Base-by-base conservation (phyloP, 2,797 vertebrate species). In the Tangara arthus region DNA sequence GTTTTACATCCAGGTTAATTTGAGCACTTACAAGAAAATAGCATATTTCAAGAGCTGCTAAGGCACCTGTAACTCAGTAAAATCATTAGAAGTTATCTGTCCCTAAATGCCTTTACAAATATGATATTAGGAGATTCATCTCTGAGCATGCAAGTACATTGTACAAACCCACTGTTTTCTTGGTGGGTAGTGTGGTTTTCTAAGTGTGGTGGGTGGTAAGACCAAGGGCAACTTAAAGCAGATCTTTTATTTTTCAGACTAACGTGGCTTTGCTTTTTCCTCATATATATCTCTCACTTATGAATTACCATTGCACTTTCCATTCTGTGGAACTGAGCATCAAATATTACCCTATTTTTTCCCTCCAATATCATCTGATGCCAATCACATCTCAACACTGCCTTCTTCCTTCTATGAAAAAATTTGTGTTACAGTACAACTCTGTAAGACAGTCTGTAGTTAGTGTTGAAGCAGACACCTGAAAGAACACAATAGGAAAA, bases 81-180 rank as follows among this genome's bases (percentile, higher is more conserved):
- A 61, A 68, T 64, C 37, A 14, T 15, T 60, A 37, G 20, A 69
- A 69, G 6, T 42, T 73, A 46, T 13, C n/a, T 59, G n/a, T 11
- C 18, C 22, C 16, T 35, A 66, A 69, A 35, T 28, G 61, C 8
- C 34, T 53, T 77, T 70, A 65, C 7, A 42, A 66, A 65, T 50
- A 55, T 1, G 4, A 8, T 22, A 15, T n/a, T 70, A 28, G 14
- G 24, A 2, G 0, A 59, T 39, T 24, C 5, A 12, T 22, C 35
- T 50, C n/a, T 30, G 26, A 21, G 12, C 26, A 19, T 6, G 23
- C 20, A 75, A 59, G 15, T 13, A 22, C 9, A 19, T 3, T 41
- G 28, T 10, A 64, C 20, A 75, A 60, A 53, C 1, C 12, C 18
- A 12, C 46, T 4, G 1, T 19, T 70, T 66, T 44, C 34, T 26